Conservation (phyloP, 2,888 invertebrate genomes). For the Orchestes rusci region DNA sequence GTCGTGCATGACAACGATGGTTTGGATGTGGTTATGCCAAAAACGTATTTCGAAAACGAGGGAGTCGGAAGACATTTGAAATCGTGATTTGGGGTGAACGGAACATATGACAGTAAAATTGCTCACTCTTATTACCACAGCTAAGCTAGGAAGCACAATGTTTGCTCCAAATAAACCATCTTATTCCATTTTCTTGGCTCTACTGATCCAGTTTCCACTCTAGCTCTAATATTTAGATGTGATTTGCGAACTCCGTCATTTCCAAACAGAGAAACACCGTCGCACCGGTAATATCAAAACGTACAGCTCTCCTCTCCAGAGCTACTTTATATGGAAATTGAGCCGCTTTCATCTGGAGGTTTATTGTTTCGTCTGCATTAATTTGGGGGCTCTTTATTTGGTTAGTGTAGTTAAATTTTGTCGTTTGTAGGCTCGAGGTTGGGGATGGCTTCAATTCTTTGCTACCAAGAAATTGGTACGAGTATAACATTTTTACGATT, state of each 20-base stretch:
- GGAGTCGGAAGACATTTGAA: slow-evolving; percentile 8
- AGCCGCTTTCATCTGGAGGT: slow-evolving; percentile 22
- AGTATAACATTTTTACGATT: too few species aligned
- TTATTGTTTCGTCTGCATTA: slow-evolving; percentile 28
- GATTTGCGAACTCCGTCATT: too few species aligned
- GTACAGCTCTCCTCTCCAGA: slow-evolving; percentile 5
- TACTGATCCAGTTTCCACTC: too few species aligned
- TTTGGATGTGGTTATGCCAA: slow-evolving; percentile 11
- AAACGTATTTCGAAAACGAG: slow-evolving; percentile 10
- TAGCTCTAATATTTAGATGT: too few species aligned
- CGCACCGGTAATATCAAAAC: too few species aligned
- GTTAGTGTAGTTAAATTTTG: slow-evolving; percentile 25
- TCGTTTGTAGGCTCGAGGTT: slow-evolving; percentile 20
- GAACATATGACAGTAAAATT: too few species aligned
- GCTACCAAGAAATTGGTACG: too few species aligned
- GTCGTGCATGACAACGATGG: slow-evolving; percentile 18
- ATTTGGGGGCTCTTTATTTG: slow-evolving; percentile 23
- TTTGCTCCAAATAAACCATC: too few species aligned
- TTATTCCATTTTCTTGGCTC: too few species aligned
- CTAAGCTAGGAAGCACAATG: too few species aligned
- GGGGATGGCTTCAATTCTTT: slow-evolving; percentile 19
- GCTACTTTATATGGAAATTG: slow-evolving; percentile 25
- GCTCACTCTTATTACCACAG: too few species aligned
- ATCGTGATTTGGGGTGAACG: slow-evolving; percentile 12
- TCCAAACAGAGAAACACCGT: too few species aligned